Conservation (phyloP, 1,140 invertebrate species). For the Microplitis mediator region DNA sequence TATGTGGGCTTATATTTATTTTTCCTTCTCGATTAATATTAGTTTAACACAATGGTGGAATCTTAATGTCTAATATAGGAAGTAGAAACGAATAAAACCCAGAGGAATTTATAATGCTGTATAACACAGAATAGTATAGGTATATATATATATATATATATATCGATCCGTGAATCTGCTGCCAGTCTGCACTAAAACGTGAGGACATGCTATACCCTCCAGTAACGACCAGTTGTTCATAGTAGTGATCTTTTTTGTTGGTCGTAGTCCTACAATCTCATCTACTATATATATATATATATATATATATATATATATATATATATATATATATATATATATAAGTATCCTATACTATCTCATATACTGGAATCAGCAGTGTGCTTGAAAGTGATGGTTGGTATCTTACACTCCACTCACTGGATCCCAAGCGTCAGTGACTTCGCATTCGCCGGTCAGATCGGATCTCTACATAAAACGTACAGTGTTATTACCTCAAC, state of each 20-base stretch:
- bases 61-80: not conserved
- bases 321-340: not conserved
- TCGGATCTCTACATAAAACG: slow-evolving; percentile 46
- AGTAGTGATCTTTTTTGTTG: not conserved
- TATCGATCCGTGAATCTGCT: slow-evolving; percentile 5
- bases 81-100: too few species aligned
- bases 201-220: slow-evolving; percentile 10
- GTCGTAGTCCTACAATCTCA: not conserved
- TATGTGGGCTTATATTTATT: slow-evolving; percentile 38
- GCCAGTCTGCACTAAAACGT: slow-evolving; percentile 8
- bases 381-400: slow-evolving; percentile 35
- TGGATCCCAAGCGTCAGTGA: slow-evolving; percentile 58
- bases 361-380: slow-evolving; percentile 21
- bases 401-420: slow-evolving; percentile 54
- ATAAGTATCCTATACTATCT: not conserved
- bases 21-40: not conserved
- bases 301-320: too few species aligned
- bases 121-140: not conserved
- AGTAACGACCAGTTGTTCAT: slow-evolving; percentile 2
- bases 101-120: too few species aligned
- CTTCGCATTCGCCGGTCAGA: slow-evolving; percentile 59
- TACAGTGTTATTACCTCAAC: slow-evolving; percentile 10
- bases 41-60: slow-evolving; percentile 42
- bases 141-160: not conserved
- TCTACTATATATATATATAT: not conserved